Conservation (phyloP, 92 coral and sea anemone species). For the Epizoanthus ramosus region DNA sequence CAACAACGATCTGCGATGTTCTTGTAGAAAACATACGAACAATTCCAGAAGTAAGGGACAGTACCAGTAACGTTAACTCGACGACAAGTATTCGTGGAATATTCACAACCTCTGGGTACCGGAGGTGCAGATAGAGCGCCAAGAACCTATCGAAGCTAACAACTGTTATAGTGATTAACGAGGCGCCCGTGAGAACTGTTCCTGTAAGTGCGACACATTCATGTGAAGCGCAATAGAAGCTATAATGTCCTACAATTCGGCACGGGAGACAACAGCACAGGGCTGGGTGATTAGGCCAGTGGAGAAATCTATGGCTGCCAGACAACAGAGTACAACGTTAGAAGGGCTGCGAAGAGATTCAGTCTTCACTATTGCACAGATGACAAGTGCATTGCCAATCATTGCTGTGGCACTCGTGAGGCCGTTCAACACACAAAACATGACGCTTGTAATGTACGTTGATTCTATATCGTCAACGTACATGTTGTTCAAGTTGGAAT, state of each 20-base stretch:
- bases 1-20: neutral
- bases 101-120: constrained; percentile 4
- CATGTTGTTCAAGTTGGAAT: too few species aligned
- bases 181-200: neutral
- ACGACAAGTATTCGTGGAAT: constrained; percentile 1
- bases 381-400: neutral
- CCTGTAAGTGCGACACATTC: neutral
- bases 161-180: neutral
- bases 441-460: too few species aligned
- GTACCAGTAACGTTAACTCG: neutral
- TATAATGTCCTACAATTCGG: neutral
- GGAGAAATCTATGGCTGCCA: neutral
- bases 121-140: constrained; percentile 1
- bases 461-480: too few species aligned
- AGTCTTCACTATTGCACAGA: constrained; percentile 1
- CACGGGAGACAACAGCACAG: neutral
- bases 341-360: neutral
- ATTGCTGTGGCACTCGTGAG: neutral
- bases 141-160: neutral
- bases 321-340: neutral
- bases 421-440: neutral
- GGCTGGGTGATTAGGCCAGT: neutral
- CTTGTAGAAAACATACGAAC: neutral
- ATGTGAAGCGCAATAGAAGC: neutral
- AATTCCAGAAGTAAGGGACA: neutral